Evolutionary conservation across 2,113 vertebrate genomes (phyloP).

Genomic region (Oryzias javanicus): DNA sequence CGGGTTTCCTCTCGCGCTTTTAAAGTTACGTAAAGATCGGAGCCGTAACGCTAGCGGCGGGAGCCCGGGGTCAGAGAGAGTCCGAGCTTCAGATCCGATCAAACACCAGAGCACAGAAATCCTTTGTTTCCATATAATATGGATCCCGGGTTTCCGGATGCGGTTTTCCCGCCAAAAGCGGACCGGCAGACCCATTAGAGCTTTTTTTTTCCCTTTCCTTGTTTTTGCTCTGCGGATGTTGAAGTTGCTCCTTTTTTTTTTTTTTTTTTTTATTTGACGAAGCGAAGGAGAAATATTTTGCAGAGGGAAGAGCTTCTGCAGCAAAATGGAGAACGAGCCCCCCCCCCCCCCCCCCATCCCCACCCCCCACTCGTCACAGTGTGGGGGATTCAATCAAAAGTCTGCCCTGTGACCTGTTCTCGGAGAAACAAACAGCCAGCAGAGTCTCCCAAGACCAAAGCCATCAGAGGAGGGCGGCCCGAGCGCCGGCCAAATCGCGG

Average conservation of each 20-base stretch:
- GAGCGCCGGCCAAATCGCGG: slow-evolving; percentile 43
- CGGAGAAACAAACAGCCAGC: slow-evolving; percentile 63
- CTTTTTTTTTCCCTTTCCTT: neutral
- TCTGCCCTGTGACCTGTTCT: slow-evolving; percentile 61
- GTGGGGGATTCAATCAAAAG: slow-evolving; percentile 69
- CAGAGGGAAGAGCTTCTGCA: slow-evolving; percentile 62
- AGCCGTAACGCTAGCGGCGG: too few species aligned
- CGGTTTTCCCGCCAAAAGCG: neutral
- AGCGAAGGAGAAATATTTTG: slow-evolving; percentile 56
- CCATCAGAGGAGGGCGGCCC: slow-evolving; percentile 61
- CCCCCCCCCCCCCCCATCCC: slow-evolving; percentile 48
- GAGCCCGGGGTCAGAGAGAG: too few species aligned
- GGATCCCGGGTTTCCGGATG: too few species aligned
- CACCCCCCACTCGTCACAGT: slow-evolving; percentile 51
- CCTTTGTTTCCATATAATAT: too few species aligned
- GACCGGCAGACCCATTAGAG: neutral
- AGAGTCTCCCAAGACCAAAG: slow-evolving; percentile 58
- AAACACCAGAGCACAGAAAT: too few species aligned
- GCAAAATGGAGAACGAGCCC: slow-evolving; percentile 56
- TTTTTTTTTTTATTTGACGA: slow-evolving; percentile 2
- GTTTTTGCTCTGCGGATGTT: neutral
- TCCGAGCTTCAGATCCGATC: too few species aligned
- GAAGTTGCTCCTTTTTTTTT: slow-evolving; percentile 50
- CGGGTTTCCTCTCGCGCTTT: too few species aligned
- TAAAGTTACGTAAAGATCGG: too few species aligned